Evolutionary conservation across 92 coral and sea anemone species (phyloP).

Genomic region (Phenganax stokvisi): DNA sequence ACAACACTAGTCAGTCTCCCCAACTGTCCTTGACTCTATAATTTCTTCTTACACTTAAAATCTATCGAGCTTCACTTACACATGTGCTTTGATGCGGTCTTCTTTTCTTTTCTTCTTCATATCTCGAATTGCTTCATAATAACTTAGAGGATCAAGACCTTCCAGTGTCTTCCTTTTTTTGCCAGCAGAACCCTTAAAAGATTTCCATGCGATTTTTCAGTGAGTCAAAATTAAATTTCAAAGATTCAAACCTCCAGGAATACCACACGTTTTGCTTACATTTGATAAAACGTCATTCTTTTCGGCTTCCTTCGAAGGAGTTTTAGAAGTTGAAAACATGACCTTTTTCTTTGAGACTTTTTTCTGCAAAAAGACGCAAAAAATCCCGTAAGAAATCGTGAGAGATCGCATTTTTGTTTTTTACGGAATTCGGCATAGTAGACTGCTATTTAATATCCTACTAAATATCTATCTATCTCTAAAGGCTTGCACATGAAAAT

Average conservation of each 20-base stretch:
- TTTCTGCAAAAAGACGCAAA: constrained; percentile 8
- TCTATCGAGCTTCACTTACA: constrained; percentile 36
- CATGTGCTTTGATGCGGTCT: constrained; percentile 52
- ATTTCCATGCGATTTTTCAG: neutral
- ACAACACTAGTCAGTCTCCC: neutral
- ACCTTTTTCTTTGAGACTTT: constrained; percentile 17
- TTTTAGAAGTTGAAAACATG: constrained; percentile 10
- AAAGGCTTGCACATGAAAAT: neutral
- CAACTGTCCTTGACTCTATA: too few species aligned
- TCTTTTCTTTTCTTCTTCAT: constrained; percentile 69
- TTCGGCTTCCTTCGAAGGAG: neutral
- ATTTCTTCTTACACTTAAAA: too few species aligned
- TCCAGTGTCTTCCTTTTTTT: constrained; percentile 36
- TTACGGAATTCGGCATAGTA: too few species aligned
- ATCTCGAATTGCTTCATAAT: constrained; percentile 71
- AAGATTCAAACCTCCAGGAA: neutral
- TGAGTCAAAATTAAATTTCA: neutral
- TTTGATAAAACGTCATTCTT: neutral
- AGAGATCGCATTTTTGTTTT: neutral
- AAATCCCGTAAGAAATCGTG: neutral
- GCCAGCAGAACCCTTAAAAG: constrained; percentile 15
- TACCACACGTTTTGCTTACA: neutral
- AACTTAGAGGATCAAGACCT: constrained; percentile 62
- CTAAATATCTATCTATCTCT: neutral
- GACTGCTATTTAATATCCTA: too few species aligned